phyloP scores from a whole-genome alignment of 2,888 invertebrate species.

The Acleris literana region DNA sequence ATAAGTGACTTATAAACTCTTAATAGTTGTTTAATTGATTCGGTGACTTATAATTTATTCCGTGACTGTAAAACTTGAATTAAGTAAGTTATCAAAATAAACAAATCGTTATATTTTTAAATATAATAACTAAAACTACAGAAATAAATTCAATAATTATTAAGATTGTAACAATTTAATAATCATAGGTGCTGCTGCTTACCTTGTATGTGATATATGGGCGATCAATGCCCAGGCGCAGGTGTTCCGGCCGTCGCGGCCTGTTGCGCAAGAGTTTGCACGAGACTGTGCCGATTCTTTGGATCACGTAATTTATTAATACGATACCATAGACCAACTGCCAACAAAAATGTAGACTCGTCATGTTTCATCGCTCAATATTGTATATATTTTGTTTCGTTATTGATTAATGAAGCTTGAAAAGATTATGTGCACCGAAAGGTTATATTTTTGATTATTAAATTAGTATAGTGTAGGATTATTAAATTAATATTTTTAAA shows the following conservation, averaged over 20 bases:
- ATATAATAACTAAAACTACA: neutral
- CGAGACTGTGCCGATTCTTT: constrained; percentile 75
- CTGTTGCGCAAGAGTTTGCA: constrained; percentile 76
- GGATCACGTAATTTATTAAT: constrained; percentile 76
- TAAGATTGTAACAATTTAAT: too few species aligned
- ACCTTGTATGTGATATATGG: constrained; percentile 40
- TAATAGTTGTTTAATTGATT: neutral
- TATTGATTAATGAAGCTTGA: neutral
- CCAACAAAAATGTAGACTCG: neutral
- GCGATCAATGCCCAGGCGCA: constrained; percentile 30
- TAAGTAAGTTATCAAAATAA: too few species aligned
- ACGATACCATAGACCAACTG: constrained; percentile 56
- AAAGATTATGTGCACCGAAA: too few species aligned
- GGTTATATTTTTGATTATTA: too few species aligned
- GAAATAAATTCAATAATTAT: too few species aligned
- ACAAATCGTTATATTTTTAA: too few species aligned
- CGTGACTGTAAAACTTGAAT: neutral
- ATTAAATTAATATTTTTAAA: too few species aligned
- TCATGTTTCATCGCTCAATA: neutral
- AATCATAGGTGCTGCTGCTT: neutral
- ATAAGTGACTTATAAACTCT: too few species aligned
- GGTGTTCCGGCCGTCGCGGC: constrained; percentile 53
- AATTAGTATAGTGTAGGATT: too few species aligned
- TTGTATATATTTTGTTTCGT: neutral
- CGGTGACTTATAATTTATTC: constrained; percentile 12